These are phyloP conservation scores for Eufriesea mexicana DNA, from an alignment of 1,140 invertebrate species.

Conservation along the genomic window DNA sequence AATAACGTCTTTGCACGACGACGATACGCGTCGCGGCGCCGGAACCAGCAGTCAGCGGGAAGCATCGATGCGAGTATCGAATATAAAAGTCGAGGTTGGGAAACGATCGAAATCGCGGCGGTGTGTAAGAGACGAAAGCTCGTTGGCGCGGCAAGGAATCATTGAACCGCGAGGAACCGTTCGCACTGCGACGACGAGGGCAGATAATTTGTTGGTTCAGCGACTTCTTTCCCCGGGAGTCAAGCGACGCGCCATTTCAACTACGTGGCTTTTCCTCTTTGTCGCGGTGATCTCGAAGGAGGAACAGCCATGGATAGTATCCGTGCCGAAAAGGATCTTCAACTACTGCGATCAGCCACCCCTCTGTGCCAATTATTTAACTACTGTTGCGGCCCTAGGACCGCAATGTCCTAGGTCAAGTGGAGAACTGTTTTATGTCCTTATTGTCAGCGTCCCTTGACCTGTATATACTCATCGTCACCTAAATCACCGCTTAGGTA, in stretches of 20 bases:
- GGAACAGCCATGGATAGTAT: conserved; percentile 23
- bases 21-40: not conserved
- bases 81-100: conserved; percentile 36
- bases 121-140: not conserved
- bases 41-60: conserved; percentile 3
- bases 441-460: no score
- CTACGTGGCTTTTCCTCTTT: conserved; percentile 12
- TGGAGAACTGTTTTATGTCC: no score
- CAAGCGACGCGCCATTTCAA: conserved; percentile 43
- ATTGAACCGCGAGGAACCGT: conserved; percentile 45
- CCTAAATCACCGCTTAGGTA: no score
- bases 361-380: conserved; percentile 57
- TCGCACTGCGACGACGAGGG: conserved; percentile 23
- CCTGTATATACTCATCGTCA: no score
- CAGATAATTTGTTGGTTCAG: conserved; percentile 68
- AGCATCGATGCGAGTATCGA: conserved; percentile 17
- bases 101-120: conserved; percentile 26
- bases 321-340: conserved; percentile 33
- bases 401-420: no score
- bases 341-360: not conserved
- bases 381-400: no score
- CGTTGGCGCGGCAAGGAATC: conserved; percentile 52
- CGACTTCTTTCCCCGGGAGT: conserved; percentile 46
- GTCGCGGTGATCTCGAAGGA: conserved; percentile 28
- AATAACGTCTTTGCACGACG: no score